A percentile compares a stretch with the other conserved stretches of the same genome.
These are phyloP conservation scores for Eupithecia abbreviata DNA, from an alignment of 2,888 invertebrate genomes.

Conservation along the genomic window DNA sequence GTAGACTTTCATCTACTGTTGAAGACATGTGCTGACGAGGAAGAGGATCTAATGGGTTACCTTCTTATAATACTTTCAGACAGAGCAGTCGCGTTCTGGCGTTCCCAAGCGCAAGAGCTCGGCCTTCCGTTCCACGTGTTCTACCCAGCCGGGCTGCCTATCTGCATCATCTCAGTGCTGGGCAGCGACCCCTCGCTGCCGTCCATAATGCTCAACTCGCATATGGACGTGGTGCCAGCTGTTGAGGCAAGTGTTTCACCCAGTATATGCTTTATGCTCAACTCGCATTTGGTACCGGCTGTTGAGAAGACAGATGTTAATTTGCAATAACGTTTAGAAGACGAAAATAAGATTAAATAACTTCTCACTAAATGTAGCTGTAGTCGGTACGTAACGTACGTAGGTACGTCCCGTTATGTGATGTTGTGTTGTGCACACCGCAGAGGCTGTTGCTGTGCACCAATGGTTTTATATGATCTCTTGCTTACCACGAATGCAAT, in stretches of 20 bases:
- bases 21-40: neutral
- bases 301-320: too few species aligned
- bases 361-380: too few species aligned
- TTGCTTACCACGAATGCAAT: neutral
- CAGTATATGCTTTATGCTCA: too few species aligned
- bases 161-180: constrained; percentile 87
- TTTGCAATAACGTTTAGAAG: too few species aligned
- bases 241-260: constrained; percentile 84
- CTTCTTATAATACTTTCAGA: constrained; percentile 66
- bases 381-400: too few species aligned
- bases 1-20: neutral
- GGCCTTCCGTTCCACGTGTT: constrained; percentile 86
- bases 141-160: constrained; percentile 66
- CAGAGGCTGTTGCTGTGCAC: too few species aligned
- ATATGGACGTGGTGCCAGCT: constrained; percentile 97
- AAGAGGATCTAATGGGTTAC: neutral
- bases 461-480: neutral
- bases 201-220: constrained; percentile 93
- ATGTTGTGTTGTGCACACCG: too few species aligned
- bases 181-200: constrained; percentile 89
- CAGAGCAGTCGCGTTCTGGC: constrained; percentile 88
- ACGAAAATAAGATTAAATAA: too few species aligned
- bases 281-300: too few species aligned
- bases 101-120: constrained; percentile 86
- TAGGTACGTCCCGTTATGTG: too few species aligned